These are phyloP conservation scores for Gymnoscelis rufifasciata DNA, from an alignment of 2,888 invertebrate species.

Conservation along the genomic window DNA sequence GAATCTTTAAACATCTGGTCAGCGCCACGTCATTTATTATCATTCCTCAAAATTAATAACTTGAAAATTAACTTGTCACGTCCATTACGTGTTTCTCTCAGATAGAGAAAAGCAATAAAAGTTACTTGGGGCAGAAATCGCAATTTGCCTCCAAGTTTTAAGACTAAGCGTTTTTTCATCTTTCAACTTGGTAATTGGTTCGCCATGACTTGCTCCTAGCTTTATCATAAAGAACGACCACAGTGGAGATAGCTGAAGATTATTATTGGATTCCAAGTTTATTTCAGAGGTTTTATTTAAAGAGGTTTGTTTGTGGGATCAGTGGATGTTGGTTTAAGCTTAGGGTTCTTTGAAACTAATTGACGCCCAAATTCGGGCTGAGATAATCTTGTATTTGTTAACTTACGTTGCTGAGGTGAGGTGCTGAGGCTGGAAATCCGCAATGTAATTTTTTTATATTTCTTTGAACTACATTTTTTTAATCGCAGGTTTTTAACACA, in stretches of 20 bases:
- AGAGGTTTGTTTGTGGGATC: neutral
- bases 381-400: no score
- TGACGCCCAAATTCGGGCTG: no score
- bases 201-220: constrained; percentile 31
- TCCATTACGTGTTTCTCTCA: constrained; percentile 32
- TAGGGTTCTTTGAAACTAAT: no score
- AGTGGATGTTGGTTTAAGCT: neutral
- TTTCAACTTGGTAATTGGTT: constrained; percentile 45
- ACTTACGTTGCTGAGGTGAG: no score
- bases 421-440: no score
- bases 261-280: constrained; percentile 1
- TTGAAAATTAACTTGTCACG: constrained; percentile 28
- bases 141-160: constrained; percentile 50
- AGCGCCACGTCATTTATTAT: no score
- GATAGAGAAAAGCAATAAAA: constrained; percentile 57
- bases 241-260: neutral
- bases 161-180: constrained; percentile 37
- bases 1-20: no score
- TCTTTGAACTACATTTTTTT: no score
- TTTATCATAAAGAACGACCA: constrained; percentile 15
- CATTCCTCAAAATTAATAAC: no score
- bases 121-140: constrained; percentile 59
- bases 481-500: no score
- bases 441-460: no score
- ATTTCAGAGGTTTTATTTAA: constrained; percentile 4